phyloP scores from a whole-genome alignment of 2,113 vertebrate species.

The Sinocyclocheilus anophthalmus region DNA sequence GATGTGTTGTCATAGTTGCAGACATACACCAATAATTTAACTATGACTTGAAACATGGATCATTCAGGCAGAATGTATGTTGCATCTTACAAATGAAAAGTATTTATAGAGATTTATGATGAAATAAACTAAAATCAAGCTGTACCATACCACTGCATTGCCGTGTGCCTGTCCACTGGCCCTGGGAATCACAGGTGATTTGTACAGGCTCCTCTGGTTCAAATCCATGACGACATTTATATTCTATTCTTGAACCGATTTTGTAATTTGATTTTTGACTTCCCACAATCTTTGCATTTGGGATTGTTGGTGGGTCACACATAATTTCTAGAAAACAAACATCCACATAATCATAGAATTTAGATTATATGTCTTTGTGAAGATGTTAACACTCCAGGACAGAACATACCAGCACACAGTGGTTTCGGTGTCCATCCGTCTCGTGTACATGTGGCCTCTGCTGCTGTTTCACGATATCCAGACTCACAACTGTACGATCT shows the following conservation, averaged over 20 bases:
- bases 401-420: slow-evolving; percentile 35
- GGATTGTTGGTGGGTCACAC: neutral
- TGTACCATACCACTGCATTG: neutral
- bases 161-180: slow-evolving; percentile 1
- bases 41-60: neutral
- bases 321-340: slow-evolving; percentile 2
- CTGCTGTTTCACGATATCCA: neutral
- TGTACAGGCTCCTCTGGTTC: neutral
- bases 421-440: slow-evolving; percentile 27
- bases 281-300: slow-evolving; percentile 6
- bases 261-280: neutral
- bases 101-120: neutral
- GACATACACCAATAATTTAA: neutral
- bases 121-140: neutral
- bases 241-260: neutral
- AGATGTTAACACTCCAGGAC: neutral
- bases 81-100: too few relatives aligned
- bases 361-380: neutral
- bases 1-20: neutral
- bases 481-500: neutral
- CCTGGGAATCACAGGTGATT: slow-evolving; percentile 8
- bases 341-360: neutral
- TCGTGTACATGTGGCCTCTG: neutral
- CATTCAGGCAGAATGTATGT: neutral
- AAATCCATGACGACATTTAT: slow-evolving; percentile 18